Evolutionary conservation across 2,888 invertebrate species (phyloP).

Genomic region (Acanthococcus lagerstroemiae): DNA sequence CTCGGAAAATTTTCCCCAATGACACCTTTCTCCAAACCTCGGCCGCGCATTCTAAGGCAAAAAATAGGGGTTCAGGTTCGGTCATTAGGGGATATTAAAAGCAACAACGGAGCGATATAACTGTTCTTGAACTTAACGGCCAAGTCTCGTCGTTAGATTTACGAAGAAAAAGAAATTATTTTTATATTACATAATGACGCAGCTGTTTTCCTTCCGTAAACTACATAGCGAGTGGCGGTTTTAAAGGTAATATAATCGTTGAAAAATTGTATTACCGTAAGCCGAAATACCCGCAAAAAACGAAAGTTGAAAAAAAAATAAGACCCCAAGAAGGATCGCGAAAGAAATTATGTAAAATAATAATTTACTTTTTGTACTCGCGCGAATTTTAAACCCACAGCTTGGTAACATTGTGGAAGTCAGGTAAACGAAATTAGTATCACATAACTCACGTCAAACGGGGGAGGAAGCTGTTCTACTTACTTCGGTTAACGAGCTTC

Average conservation of each 20-base stretch:
- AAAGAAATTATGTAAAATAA: constrained; percentile 18
- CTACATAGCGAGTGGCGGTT: not conserved
- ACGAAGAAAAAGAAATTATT: constrained; percentile 10
- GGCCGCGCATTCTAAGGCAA: too few relatives aligned
- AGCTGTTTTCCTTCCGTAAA: constrained; percentile 15
- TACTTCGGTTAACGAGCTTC: constrained; percentile 23
- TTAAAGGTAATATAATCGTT: constrained; percentile 9
- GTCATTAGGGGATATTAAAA: too few relatives aligned
- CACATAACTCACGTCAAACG: constrained; percentile 15
- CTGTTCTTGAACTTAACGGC: too few relatives aligned
- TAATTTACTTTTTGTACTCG: constrained; percentile 1
- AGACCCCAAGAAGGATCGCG: not conserved
- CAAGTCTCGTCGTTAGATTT: too few relatives aligned
- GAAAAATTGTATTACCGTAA: constrained; percentile 18
- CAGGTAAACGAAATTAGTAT: constrained; percentile 25
- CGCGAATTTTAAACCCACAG: not conserved
- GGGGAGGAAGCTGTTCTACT: constrained; percentile 14
- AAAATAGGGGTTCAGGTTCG: too few relatives aligned
- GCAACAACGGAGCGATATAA: too few relatives aligned
- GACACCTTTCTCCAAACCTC: too few relatives aligned
- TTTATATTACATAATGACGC: constrained; percentile 20
- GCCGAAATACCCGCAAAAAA: not conserved
- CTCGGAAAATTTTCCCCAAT: too few relatives aligned
- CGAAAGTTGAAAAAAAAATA: not conserved
- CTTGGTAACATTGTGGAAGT: not conserved